phyloP scores from a whole-genome alignment of 2,113 vertebrate genomes.

The Microtus oregoni region DNA sequence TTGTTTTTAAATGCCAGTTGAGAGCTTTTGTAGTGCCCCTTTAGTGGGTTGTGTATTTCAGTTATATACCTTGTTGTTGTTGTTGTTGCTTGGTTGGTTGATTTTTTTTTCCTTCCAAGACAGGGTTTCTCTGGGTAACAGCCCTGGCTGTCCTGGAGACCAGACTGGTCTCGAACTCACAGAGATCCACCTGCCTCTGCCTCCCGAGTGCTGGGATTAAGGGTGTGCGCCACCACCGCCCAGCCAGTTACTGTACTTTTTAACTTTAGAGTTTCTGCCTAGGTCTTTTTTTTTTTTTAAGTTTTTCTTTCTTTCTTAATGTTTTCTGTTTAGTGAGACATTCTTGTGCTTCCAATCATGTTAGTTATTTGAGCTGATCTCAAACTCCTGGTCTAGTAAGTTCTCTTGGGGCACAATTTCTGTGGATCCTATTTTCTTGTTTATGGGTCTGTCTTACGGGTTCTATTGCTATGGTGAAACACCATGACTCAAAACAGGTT shows the following conservation, averaged over 20 bases:
- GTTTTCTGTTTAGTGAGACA: slow-evolving; percentile 1
- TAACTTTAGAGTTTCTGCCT: neutral
- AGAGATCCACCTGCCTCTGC: no score
- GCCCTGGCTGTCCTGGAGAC: no score
- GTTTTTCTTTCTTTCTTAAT: neutral
- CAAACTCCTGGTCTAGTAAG: neutral
- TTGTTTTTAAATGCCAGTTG: neutral
- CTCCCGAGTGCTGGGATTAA: no score
- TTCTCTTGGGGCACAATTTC: neutral
- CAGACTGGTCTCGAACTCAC: no score
- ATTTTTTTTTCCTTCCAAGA: no score
- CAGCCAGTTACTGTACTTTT: neutral
- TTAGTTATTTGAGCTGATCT: neutral
- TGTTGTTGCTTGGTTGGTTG: no score
- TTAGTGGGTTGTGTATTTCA: neutral
- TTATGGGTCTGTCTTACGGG: neutral
- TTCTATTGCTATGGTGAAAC: neutral
- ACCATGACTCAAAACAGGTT: neutral
- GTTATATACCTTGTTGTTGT: no score
- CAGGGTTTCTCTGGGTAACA: no score
- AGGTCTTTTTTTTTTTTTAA: slow-evolving; percentile 11
- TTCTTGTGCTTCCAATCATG: neutral
- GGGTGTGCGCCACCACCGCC: no score
- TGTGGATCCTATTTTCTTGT: neutral
- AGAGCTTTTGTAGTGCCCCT: neutral